Evolutionary conservation across 2,113 vertebrate genomes (phyloP).

Genomic region (Nicator chloris): DNA sequence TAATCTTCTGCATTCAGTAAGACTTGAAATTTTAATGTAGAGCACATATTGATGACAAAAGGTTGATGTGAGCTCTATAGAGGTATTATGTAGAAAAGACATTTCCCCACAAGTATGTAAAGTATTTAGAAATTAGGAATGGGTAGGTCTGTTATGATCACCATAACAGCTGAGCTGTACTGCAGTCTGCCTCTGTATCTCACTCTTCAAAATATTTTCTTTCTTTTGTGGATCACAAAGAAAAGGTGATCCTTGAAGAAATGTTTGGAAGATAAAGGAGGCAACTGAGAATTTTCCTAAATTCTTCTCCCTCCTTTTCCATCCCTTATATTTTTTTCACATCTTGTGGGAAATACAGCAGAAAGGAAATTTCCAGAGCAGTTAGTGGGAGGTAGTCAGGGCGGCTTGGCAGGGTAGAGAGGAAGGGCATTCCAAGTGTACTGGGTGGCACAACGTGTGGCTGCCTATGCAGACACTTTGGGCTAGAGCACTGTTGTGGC

Average conservation of each 20-base stretch:
- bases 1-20: neutral
- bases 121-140: neutral
- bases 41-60: neutral
- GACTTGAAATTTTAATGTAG: neutral
- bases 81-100: neutral
- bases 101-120: neutral
- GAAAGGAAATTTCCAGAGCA: neutral
- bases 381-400: neutral
- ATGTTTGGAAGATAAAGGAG: neutral
- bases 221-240: neutral
- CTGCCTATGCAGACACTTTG: neutral
- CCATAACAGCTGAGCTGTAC: neutral
- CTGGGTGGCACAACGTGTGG: neutral
- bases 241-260: neutral
- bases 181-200: neutral
- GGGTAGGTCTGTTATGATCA: neutral
- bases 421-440: neutral
- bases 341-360: neutral
- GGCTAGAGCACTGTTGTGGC: neutral
- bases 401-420: neutral
- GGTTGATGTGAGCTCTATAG: neutral
- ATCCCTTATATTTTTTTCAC: neutral
- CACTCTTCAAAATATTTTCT: neutral
- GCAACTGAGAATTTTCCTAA: neutral
- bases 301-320: neutral